Evolutionary conservation across 2,113 vertebrate genomes (phyloP).

Genomic region (Physeter macrocephalus): DNA sequence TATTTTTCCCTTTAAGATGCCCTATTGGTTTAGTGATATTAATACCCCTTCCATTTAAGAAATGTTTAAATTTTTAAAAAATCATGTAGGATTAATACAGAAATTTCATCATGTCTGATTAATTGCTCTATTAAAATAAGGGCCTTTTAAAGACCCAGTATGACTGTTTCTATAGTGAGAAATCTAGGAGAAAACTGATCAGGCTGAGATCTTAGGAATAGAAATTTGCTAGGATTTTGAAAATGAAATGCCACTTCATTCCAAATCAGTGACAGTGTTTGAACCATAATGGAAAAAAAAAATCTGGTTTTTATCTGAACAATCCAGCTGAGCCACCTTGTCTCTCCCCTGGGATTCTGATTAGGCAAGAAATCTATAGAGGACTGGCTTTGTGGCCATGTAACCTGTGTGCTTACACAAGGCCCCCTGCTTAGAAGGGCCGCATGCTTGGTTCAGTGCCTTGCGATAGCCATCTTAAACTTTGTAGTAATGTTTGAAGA

Average conservation of each 20-base stretch:
- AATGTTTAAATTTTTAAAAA: not conserved
- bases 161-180: not conserved
- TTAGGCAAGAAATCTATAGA: not conserved
- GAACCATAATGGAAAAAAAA: not conserved
- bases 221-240: not conserved
- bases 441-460: not conserved
- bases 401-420: not conserved
- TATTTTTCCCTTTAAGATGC: not conserved
- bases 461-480: not conserved
- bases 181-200: not conserved
- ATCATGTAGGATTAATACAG: conserved; percentile 25
- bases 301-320: not conserved
- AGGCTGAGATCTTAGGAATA: not conserved
- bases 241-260: not conserved
- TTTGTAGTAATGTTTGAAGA: not conserved
- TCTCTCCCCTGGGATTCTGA: not conserved
- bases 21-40: conserved; percentile 4
- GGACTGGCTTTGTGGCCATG: not conserved
- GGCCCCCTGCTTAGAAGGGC: not conserved
- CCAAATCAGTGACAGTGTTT: not conserved
- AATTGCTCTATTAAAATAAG: conserved; percentile 23
- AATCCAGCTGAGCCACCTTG: not conserved
- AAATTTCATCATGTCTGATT: conserved; percentile 12
- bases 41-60: conserved; percentile 10
- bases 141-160: not conserved